phyloP scores from a whole-genome alignment of 2,797 vertebrate species.

The Vireo griseus region DNA sequence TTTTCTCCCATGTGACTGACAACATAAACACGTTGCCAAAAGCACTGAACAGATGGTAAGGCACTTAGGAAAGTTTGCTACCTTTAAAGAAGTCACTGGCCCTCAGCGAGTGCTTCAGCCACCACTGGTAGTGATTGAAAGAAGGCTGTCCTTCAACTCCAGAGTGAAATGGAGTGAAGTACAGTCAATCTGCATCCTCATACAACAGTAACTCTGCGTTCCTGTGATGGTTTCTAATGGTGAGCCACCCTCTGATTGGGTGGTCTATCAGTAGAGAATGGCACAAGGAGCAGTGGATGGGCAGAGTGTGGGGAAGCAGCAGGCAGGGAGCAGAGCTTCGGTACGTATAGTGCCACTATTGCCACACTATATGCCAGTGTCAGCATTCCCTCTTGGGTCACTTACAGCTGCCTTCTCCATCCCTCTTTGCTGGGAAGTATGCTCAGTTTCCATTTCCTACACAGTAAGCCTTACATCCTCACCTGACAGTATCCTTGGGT shows the following conservation, averaged over 20 bases:
- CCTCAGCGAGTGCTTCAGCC: neutral
- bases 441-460: neutral
- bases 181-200: neutral
- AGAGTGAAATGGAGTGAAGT: neutral
- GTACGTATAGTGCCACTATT: fast-evolving
- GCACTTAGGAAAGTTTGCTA: conserved; percentile 16
- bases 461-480: neutral
- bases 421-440: neutral
- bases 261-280: neutral
- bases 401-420: neutral
- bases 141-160: neutral
- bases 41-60: conserved; percentile 32
- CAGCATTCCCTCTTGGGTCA: neutral
- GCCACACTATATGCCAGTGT: too few species aligned
- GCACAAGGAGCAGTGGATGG: neutral
- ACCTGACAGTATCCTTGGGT: neutral
- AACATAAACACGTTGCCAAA: conserved; percentile 40
- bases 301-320: neutral
- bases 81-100: neutral
- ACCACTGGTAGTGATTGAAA: neutral
- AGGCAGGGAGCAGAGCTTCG: neutral
- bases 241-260: neutral
- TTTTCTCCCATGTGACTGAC: neutral
- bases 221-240: neutral
- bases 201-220: neutral